Base-by-base conservation (phyloP, 92 coral and sea anemone species). In the Diadumene lineata region DNA sequence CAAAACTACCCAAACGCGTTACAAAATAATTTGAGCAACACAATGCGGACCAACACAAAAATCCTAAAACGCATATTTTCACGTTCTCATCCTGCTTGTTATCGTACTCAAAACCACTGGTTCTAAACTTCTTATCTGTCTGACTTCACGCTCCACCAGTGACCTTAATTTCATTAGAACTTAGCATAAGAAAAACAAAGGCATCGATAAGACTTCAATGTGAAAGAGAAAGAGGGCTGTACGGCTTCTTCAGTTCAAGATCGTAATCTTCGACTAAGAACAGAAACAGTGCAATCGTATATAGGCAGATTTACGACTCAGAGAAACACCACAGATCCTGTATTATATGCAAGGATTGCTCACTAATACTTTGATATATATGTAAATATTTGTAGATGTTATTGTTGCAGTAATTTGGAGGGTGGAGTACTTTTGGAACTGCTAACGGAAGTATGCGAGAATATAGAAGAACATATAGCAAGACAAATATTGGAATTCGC, bases 401-500 rank as follows among this genome's bases (percentile, higher is more conserved):
- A 91, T 91, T 91, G 97, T 91, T 91, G 74, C 60, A 73, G 89
- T 76, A 88, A 88, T 81, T 91, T 51, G 84, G 88, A 81, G 90
- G 97, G 97, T 77, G 97, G 97, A 85, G 97, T 84, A 76, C 90
- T 81, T 63, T 85, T 80, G 86, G 65, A 84, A 78, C n/a, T n/a
- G n/a, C 60, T 58, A 88, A 82, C 83, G 89, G 82, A 78, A 78
- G 64, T 50, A 48, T 24, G 56, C 67, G 33, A 31, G 64, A 51
- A 66, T 67, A 31, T 66, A 3, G 4, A 56, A 43, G 31, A 61
- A 30, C 65, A 77, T 22, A 7, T 56, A 56, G 44, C 22, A 31
- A 67, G 70, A 61, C 56, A 80, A 74, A 85, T 85, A 85, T 85
- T 85, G 89, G 78, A 72, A 72, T 78, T 79, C 60, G 80, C 65